Percentiles rank a stretch among this genome's conserved stretches.
Evolutionary conservation across 2,888 invertebrate species (phyloP).

Genomic region (Adelognathus sp.): DNA sequence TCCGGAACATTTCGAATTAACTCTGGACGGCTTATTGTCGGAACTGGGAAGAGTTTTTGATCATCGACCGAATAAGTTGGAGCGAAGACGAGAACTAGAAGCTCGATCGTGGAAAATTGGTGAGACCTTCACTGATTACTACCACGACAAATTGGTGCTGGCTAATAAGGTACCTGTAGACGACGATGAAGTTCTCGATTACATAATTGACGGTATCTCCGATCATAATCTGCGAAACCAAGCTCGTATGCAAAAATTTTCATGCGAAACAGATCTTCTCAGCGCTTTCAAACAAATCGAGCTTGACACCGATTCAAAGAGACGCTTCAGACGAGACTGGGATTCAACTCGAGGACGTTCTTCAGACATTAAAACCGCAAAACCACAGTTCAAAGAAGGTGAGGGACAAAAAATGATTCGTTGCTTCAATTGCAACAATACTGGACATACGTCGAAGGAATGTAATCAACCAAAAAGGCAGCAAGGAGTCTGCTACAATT

Average conservation of each 20-base stretch:
- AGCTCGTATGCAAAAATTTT: slow-evolving; percentile 39
- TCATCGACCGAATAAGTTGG: slow-evolving; percentile 25
- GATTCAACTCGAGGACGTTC: not conserved
- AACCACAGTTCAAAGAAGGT: not conserved
- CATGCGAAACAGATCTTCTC: not conserved
- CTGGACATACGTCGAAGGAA: not conserved
- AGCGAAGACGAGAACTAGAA: slow-evolving; percentile 43
- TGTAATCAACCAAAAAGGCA: not conserved
- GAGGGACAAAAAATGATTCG: not conserved
- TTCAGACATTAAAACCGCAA: not conserved
- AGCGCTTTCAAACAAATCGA: slow-evolving; percentile 8
- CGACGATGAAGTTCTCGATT: slow-evolving; percentile 44
- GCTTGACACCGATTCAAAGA: not conserved
- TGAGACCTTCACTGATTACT: slow-evolving; percentile 52
- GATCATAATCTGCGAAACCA: slow-evolving; percentile 29
- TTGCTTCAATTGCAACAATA: slow-evolving; percentile 1
- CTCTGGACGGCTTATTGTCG: slow-evolving; percentile 31
- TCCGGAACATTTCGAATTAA: slow-evolving; percentile 25
- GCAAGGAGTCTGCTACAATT: not conserved
- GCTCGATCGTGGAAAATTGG: slow-evolving; percentile 36
- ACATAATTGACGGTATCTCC: slow-evolving; percentile 55
- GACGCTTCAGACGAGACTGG: not conserved
- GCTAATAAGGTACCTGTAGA: slow-evolving; percentile 41
- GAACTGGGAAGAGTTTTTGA: slow-evolving; percentile 41
- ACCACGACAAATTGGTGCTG: slow-evolving; percentile 48